Evolutionary conservation across 2,888 invertebrate genomes (phyloP), one percentile per base, ranked within the genome.

Genomic region (Agriopis marginaria): DNA sequence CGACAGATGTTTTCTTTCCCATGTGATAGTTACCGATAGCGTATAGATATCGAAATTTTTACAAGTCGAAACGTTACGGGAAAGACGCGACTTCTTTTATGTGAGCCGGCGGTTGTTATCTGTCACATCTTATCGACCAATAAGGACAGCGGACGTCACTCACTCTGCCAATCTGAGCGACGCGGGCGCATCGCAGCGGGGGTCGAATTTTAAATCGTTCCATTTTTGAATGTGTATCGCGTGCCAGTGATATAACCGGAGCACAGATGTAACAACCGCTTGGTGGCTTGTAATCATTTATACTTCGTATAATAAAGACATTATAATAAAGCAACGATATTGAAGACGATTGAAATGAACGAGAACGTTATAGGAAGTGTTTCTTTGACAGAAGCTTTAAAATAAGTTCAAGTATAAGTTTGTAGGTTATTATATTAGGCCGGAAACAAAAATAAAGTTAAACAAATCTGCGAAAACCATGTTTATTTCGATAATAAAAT

Each of bases 141-240:
- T 92, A 92, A 89, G 93, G 93, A 92, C 91, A 86, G 93, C 88
- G 85, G 82, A 91, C 93, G 94, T 94, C 93, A 93, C 92, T 93
- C 94, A 91, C 85, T 88, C 89, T 90, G 93, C 91, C 91, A 90
- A 93, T 93, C 92, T 86, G 88, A 86, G 83, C 80, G 81, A 82
- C 75, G 88, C 90, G 84, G 84, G 87, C 88, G 85, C 86, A 76
- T 83, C 92, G 76, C 92, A 82, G 87, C 93, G 89, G 93, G 93
- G 91, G 93, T 89, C 85, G 84, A 87, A 86, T 87, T 88, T 87
- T 81, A 87, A 90, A 89, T 83, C 86, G 86, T 86, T 87, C 82
- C 84, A 86, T 87, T 88, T 88, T 87, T 86, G 72, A 86, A 77
- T 78, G 78, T 83, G 84, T 88, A 91, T 92, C 90, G 89, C 91